These are phyloP conservation scores for Octopus bimaculoides DNA, from an alignment of 1,140 invertebrate genomes.

Conservation along the genomic window DNA sequence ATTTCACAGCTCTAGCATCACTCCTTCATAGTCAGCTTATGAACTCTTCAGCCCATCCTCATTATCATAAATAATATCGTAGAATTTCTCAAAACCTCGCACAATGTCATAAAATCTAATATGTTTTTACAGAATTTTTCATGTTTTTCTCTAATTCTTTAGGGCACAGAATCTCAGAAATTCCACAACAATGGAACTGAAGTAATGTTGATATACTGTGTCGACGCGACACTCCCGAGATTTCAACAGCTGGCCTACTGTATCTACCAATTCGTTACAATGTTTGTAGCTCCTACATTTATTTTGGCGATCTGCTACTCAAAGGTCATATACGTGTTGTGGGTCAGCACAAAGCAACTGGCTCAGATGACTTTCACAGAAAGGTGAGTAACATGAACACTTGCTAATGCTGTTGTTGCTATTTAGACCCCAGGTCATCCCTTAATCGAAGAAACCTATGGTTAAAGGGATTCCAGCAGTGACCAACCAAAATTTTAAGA, in stretches of 20 bases:
- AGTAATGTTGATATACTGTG: conserved; percentile 55
- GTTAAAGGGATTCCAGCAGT: too few species aligned
- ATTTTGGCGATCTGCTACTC: conserved; percentile 62
- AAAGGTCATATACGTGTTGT: conserved; percentile 62
- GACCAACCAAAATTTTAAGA: too few species aligned
- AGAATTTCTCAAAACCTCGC: too few species aligned
- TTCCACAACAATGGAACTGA: conserved; percentile 54
- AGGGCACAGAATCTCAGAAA: conserved; percentile 50
- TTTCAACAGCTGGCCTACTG: conserved; percentile 47
- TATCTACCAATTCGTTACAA: conserved; percentile 59
- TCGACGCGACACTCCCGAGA: conserved; percentile 39
- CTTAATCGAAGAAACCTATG: too few species aligned
- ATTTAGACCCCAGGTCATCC: too few species aligned
- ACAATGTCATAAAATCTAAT: not conserved
- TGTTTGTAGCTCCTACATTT: conserved; percentile 59
- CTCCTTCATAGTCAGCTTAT: too few species aligned
- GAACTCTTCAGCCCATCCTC: too few species aligned
- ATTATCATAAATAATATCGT: too few species aligned
- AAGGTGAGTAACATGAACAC: conserved; percentile 20
- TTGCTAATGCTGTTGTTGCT: too few species aligned
- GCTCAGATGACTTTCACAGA: conserved; percentile 36
- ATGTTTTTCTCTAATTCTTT: conserved; percentile 15
- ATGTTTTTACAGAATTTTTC: not conserved
- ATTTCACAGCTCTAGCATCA: too few species aligned
- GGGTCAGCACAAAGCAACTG: conserved; percentile 60